phyloP scores from a whole-genome alignment of 2,113 vertebrate species.

The Forbesichthys agassizii region DNA sequence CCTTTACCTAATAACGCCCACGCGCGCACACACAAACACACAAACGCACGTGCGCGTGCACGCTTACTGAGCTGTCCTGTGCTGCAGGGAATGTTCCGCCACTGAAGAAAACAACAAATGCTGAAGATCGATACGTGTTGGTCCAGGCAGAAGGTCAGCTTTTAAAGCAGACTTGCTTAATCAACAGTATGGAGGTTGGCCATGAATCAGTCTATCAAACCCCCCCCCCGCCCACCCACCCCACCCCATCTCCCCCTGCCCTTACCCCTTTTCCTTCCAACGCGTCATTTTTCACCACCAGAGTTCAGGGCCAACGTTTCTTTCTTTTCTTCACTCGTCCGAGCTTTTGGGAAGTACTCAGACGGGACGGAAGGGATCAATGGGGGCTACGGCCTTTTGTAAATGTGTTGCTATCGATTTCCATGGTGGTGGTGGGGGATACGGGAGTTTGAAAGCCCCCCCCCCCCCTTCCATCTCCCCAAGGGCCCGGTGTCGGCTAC shows the following conservation, averaged over 20 bases:
- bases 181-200: slow-evolving; percentile 16
- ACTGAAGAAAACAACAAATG: slow-evolving; percentile 34
- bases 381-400: slow-evolving; percentile 28
- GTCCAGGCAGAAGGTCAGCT: slow-evolving; percentile 34
- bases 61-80: slow-evolving; percentile 15
- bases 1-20: slow-evolving; percentile 29
- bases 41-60: slow-evolving; percentile 4
- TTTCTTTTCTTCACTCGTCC: slow-evolving; percentile 5
- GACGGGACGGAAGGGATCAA: slow-evolving; percentile 14
- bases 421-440: background rate
- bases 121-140: slow-evolving; percentile 24
- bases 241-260: background rate
- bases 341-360: slow-evolving; percentile 32
- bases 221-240: too few species aligned
- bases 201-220: slow-evolving; percentile 36
- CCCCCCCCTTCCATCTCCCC: too few species aligned
- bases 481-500: slow-evolving; percentile 4
- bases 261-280: background rate
- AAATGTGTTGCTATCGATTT: slow-evolving; percentile 48
- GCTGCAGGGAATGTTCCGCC: slow-evolving; percentile 24
- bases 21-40: background rate
- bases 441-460: background rate
- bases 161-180: slow-evolving; percentile 38
- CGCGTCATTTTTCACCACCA: slow-evolving; percentile 14
- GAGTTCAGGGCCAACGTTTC: slow-evolving; percentile 24